Evolutionary conservation across 2,113 vertebrate genomes (phyloP).

Genomic region (Motacilla alba): DNA sequence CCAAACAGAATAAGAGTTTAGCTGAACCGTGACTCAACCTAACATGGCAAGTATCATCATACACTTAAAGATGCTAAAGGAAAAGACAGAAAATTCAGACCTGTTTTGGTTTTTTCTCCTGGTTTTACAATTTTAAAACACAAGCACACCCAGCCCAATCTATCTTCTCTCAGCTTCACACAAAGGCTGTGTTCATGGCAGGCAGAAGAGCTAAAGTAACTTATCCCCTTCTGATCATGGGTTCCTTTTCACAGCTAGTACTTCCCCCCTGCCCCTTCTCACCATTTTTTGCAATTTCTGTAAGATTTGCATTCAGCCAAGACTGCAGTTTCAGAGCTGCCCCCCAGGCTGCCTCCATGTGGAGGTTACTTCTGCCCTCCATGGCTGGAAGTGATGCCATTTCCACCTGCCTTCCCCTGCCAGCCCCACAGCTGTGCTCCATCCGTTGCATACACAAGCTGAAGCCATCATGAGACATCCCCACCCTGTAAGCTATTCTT

Average conservation of each 20-base stretch:
- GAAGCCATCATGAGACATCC: background rate
- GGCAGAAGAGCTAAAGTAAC: background rate
- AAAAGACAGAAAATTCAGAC: background rate
- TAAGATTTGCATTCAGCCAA: background rate
- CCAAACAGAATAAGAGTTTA: background rate
- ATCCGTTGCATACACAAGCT: background rate
- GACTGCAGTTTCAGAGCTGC: background rate
- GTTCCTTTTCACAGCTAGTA: background rate
- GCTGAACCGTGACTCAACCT: rapidly evolving
- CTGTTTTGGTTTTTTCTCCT: rapidly evolving
- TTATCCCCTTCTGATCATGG: background rate
- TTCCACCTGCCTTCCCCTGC: background rate
- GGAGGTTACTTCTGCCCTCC: background rate
- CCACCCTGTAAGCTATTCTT: background rate
- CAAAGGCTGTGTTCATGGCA: background rate
- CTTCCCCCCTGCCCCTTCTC: background rate
- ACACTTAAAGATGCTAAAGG: background rate
- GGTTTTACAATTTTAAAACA: background rate
- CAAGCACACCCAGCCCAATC: background rate
- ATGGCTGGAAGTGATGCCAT: background rate
- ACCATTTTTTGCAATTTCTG: background rate
- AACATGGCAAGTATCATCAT: background rate
- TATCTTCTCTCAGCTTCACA: background rate
- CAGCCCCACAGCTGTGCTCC: background rate
- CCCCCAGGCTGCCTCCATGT: background rate